Percentiles rank a stretch among this genome's conserved stretches.
Evolutionary conservation across 2,797 vertebrate species (phyloP).

Genomic region (Molossus molossus): DNA sequence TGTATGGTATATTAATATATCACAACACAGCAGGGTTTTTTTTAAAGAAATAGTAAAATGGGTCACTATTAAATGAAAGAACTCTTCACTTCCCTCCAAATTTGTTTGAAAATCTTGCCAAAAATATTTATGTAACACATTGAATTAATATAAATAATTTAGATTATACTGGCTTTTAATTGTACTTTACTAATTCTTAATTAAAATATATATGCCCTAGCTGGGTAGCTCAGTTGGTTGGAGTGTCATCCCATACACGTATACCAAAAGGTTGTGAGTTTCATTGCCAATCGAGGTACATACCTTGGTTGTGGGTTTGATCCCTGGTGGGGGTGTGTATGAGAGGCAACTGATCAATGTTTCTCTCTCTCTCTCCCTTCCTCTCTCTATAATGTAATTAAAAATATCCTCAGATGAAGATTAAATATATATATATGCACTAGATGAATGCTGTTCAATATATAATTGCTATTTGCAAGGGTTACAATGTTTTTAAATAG

Average conservation of each 20-base stretch:
- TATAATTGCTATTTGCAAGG: background rate
- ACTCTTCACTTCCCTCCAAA: background rate
- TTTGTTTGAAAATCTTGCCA: slow-evolving; percentile 33
- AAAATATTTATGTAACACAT: background rate
- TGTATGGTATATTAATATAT: background rate
- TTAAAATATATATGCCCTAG: background rate
- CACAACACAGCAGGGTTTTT: background rate
- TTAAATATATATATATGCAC: background rate
- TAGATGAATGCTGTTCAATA: background rate
- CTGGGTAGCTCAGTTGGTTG: too few species aligned
- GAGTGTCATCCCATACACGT: too few species aligned
- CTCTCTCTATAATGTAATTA: too few species aligned
- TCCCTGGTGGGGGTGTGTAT: too few species aligned
- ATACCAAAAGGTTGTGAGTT: too few species aligned
- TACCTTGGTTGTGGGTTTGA: too few species aligned
- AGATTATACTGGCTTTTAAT: background rate
- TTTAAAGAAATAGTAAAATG: background rate
- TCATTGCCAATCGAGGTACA: too few species aligned
- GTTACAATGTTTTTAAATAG: slow-evolving; percentile 1
- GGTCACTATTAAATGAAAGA: background rate
- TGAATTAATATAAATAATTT: background rate
- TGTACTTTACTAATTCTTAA: background rate
- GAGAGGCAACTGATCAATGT: too few species aligned
- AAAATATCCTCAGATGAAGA: too few species aligned
- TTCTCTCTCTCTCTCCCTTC: too few species aligned